Evolutionary conservation across 2,113 vertebrate genomes (phyloP), one percentile per base, ranked within the genome.

Genomic region (Lepus europaeus): DNA sequence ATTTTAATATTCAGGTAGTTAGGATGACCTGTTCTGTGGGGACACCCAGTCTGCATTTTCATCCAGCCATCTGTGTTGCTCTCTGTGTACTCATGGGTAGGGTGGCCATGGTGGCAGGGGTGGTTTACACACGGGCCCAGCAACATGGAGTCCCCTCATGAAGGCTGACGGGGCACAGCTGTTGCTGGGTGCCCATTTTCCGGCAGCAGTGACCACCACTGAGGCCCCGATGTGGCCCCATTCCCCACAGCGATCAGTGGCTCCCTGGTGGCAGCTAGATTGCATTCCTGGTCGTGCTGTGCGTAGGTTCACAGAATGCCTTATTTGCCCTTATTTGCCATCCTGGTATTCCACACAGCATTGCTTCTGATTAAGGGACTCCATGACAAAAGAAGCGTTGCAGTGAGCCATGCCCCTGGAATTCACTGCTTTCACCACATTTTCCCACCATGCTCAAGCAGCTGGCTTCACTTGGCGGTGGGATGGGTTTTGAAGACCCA

Each of bases 311-410:
- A 49, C 27, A 70, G 79, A 61, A 53, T 80, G 61, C 85, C 66
- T 74, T 85, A 36, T 36, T 36, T 36, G 36, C 36, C 36, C 36
- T 36, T 36, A 36, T 36, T 31, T 2, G 51, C 51, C n/a, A 29
- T 39, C 5, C 19, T 66, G 16, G 4, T 85, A 31, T 80, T 68
- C 49, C 17, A 33, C 29, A 59, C 10, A 61, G 51, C 39, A 25
- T 66, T 93, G 19, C 31, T 90, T 81, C 81, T 68, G 72, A 53
- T 91, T 25, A 85, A 31, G 36, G 29, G 73, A 84, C 70, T 81
- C 59, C 33, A 49, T 5, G 53, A 72, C 22, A 53, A 91, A 79
- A 56, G 20, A 78, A 89, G 6, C 80, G 4, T 49, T 31, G 16
- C 61, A 53, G 3, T 84, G 22, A 13, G 17, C 33, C 33, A 56